A percentile compares a stretch with the other conserved stretches of the same genome.
phyloP scores from a whole-genome alignment of 2,113 vertebrate genomes.

The Quiscalus mexicanus region DNA sequence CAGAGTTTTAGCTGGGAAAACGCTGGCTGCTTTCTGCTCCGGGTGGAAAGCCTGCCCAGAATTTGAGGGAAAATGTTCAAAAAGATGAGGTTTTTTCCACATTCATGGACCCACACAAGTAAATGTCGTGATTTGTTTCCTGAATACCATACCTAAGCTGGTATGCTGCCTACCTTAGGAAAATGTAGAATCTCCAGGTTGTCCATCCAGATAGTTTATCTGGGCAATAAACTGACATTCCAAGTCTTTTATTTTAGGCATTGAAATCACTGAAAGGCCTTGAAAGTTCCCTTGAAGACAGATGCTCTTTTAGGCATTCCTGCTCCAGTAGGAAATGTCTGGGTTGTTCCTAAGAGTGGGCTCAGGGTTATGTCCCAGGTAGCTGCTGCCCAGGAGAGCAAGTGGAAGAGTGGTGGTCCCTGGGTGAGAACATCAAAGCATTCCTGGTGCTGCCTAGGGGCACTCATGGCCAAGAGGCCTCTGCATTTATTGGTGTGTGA shows the following conservation, averaged over 20 bases:
- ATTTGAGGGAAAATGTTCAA: not conserved
- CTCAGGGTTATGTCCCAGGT: accelerated
- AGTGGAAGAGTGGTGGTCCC: not conserved
- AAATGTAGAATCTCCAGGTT: not conserved
- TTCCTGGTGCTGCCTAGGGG: not conserved
- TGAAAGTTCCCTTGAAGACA: not conserved
- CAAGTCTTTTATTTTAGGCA: not conserved
- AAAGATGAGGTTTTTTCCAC: not conserved
- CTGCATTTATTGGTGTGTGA: not conserved
- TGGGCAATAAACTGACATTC: not conserved
- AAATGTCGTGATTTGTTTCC: not conserved
- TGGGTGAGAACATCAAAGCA: not conserved
- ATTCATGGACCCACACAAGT: accelerated
- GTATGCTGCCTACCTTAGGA: not conserved
- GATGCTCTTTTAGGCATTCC: not conserved
- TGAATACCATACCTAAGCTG: not conserved
- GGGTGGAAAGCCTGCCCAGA: not conserved
- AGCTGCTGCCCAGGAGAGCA: not conserved
- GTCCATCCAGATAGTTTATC: not conserved
- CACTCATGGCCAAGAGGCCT: accelerated
- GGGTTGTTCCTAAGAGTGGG: not conserved
- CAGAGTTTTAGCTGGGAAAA: not conserved
- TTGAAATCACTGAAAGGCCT: not conserved
- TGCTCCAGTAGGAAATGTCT: not conserved
- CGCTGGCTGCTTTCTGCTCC: accelerated